Percentiles rank a stretch among this genome's conserved stretches.
These are phyloP conservation scores for Taphrorychus bicolor DNA, from an alignment of 2,888 invertebrate genomes.

Conservation along the genomic window DNA sequence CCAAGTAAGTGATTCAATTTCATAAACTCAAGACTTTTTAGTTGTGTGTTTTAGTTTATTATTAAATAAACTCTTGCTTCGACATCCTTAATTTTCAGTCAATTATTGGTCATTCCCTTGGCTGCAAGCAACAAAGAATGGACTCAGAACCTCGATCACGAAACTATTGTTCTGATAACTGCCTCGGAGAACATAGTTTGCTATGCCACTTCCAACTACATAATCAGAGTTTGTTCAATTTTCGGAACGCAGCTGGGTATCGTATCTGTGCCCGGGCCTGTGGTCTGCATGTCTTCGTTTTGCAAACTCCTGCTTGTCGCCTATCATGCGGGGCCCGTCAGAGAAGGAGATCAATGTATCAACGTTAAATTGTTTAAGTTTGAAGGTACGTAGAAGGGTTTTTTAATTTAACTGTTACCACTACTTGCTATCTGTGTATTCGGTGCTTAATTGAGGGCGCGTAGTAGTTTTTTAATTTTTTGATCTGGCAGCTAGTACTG, in stretches of 20 bases:
- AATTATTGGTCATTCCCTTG: conserved; percentile 79
- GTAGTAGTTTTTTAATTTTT: no score
- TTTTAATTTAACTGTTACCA: no score
- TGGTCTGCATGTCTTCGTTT: conserved; percentile 72
- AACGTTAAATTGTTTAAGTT: conserved; percentile 64
- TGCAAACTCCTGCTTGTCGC: conserved; percentile 69
- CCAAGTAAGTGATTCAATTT: conserved; percentile 72
- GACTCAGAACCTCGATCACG: conserved; percentile 78
- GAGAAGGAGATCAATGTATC: conserved; percentile 65
- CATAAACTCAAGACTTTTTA: no score
- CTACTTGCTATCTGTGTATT: no score
- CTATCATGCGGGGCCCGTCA: conserved; percentile 68
- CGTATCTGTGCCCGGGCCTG: conserved; percentile 75
- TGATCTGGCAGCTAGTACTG: no score
- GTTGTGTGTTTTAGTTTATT: no score
- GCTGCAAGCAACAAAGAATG: conserved; percentile 84
- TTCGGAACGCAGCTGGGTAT: conserved; percentile 88
- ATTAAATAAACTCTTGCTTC: neutral
- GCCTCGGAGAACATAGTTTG: conserved; percentile 80
- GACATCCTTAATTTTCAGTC: conserved; percentile 59
- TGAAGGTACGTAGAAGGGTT: no score
- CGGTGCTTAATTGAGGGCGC: no score
- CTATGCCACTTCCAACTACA: conserved; percentile 75
- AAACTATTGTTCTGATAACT: conserved; percentile 74
- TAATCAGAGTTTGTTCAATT: conserved; percentile 83